Evolutionary conservation across 2,113 vertebrate genomes (phyloP), one percentile per base, ranked within the genome.

Genomic region (Corythornis madagascariensis): DNA sequence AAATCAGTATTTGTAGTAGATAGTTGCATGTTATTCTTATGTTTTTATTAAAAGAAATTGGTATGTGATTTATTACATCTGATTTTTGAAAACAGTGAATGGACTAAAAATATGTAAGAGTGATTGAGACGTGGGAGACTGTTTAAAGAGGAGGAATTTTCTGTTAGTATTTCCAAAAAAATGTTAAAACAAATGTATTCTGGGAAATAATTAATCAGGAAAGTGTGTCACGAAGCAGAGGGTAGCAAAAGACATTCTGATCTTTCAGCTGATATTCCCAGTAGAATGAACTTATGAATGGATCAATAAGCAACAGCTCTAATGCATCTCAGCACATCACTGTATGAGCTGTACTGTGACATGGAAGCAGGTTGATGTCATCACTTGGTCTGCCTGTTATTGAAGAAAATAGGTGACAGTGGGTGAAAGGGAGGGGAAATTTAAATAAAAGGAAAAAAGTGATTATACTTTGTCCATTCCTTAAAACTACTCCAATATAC

Each of bases 231-330:
- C 60, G 82, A 63, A 84, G 71, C 74, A 74, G 55, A 87, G 67
- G 50, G 47, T 22, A 92, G n/a, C 47, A 74, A 50, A 67, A 83
- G 64, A 71, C 33, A 87, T 94, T 47, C 21, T 79, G 52, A 53
- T 92, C 28, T 33, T 82, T 25, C 15, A 31, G 22, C 50, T 79
- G 55, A 17, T 66, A 48, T 92, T 95, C 64, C 43, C 52, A 40
- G 43, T 80, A 67, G 78, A 89, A 40, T 64, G 53, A 73, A 61
- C 10, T 74, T 90, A n/a, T 3, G 78, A 84, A 78, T 57, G 64
- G 52, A 93, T 96, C 94, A 56, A 92, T 96, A 88, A 92, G 83
- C 47, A 87, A 48, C 89, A 92, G 78, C 78, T 95, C 78, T 95
- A 93, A 96, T 95, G 84, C 67, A 80, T 94, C 55, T 91, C 63